Evolutionary conservation across 2,888 invertebrate species (phyloP).

Genomic region (Brassicogethes aeneus): DNA sequence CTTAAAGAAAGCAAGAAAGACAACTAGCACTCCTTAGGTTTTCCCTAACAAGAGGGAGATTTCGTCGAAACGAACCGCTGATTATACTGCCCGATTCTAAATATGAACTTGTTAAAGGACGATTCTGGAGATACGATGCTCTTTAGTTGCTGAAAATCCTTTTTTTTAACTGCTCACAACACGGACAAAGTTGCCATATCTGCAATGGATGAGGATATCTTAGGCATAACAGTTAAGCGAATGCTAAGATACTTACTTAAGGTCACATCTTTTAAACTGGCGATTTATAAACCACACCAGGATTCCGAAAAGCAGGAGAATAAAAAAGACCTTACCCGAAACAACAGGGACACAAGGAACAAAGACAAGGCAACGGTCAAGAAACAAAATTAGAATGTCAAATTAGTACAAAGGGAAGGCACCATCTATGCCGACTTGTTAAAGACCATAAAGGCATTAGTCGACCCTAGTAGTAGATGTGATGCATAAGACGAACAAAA

Average conservation of each 20-base stretch:
- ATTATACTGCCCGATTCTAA: constrained; percentile 10
- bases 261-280: constrained; percentile 4
- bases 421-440: constrained; percentile 12
- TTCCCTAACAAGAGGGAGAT: constrained; percentile 15
- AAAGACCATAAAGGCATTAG: constrained; percentile 8
- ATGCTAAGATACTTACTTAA: constrained; percentile 10
- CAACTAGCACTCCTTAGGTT: constrained; percentile 9
- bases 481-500: constrained; percentile 1
- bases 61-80: constrained; percentile 6
- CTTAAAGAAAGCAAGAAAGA: constrained; percentile 10
- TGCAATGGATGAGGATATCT: constrained; percentile 7
- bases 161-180: no score
- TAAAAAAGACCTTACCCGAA: no score
- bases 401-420: constrained; percentile 7
- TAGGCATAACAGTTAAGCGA: constrained; percentile 5
- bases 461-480: constrained; percentile 5
- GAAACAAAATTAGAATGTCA: constrained; percentile 4
- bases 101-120: constrained; percentile 5
- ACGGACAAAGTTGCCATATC: constrained; percentile 7
- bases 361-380: background rate
- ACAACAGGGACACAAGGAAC: background rate
- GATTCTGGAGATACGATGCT: constrained; percentile 2
- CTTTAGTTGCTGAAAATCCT: no score
- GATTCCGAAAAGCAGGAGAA: no score
- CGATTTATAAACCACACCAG: background rate